These are phyloP conservation scores for Anastatus disparis DNA, from an alignment of 1,140 invertebrate species.

Conservation along the genomic window DNA sequence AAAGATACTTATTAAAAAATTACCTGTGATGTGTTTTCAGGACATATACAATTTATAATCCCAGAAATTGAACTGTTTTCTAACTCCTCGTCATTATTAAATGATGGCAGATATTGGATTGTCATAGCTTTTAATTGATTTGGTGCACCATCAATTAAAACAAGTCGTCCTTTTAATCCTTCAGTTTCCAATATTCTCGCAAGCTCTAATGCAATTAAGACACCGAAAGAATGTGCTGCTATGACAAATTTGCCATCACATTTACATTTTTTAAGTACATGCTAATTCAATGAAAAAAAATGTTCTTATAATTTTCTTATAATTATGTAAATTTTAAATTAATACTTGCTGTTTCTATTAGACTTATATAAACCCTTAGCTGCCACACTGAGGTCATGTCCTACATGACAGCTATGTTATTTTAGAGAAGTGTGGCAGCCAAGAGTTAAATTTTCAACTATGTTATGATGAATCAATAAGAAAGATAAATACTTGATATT, in stretches of 20 bases:
- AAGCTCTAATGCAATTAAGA: conserved; percentile 61
- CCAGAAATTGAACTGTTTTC: conserved; percentile 50
- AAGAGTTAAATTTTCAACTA: no score
- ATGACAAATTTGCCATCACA: conserved; percentile 57
- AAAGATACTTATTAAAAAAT: not conserved
- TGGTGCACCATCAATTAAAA: conserved; percentile 64
- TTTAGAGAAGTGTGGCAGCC: no score
- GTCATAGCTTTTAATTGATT: conserved; percentile 53
- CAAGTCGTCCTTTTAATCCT: conserved; percentile 53
- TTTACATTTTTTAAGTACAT: conserved; percentile 52
- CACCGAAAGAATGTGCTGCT: conserved; percentile 63
- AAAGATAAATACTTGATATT: no score
- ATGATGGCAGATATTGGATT: conserved; percentile 42
- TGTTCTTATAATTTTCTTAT: not conserved
- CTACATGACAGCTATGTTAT: no score
- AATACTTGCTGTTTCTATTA: no score
- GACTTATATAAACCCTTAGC: no score
- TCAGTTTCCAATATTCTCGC: conserved; percentile 55
- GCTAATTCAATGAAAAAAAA: conserved; percentile 46
- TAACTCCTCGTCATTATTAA: conserved; percentile 43
- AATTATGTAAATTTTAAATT: not conserved
- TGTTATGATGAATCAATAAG: no score
- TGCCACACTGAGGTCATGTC: no score
- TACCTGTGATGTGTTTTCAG: conserved; percentile 46
- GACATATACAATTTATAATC: conserved; percentile 44